A percentile compares a stretch with the other conserved stretches of the same genome.
These are phyloP conservation scores for Thripadectes ignobilis DNA, from an alignment of 2,797 vertebrate species.

Conservation along the genomic window DNA sequence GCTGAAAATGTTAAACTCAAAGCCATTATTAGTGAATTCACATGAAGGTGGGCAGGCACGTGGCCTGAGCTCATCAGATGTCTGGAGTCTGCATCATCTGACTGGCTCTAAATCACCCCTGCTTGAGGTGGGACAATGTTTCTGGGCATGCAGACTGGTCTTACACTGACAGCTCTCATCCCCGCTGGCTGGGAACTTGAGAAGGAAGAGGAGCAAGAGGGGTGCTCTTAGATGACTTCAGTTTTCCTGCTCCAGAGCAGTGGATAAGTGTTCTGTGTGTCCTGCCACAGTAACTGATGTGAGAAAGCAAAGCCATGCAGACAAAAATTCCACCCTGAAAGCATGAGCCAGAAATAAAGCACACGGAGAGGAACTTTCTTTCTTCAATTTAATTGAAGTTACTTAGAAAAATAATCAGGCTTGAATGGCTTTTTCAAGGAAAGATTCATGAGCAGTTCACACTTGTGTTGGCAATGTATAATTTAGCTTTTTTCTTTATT, in stretches of 20 bases:
- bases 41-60: background rate
- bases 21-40: background rate
- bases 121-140: background rate
- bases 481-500: constrained; percentile 72
- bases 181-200: background rate
- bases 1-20: background rate
- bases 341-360: constrained; percentile 58
- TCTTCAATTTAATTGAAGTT: constrained; percentile 84
- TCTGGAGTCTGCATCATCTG: background rate
- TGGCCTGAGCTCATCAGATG: background rate
- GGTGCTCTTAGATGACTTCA: background rate
- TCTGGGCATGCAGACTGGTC: background rate
- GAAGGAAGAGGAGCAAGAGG: background rate
- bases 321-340: background rate
- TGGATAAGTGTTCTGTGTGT: background rate
- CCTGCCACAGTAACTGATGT: background rate
- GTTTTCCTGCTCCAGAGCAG: background rate
- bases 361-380: constrained; percentile 62
- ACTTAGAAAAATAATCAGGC: constrained; percentile 85
- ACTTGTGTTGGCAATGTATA: constrained; percentile 72
- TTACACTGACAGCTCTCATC: background rate
- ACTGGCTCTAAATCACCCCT: background rate
- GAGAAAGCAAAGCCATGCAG: background rate
- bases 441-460: constrained; percentile 76
- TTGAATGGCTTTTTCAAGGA: constrained; percentile 80